These are phyloP conservation scores for Calypte anna DNA, from an alignment of 2,113 vertebrate genomes.

Conservation along the genomic window DNA sequence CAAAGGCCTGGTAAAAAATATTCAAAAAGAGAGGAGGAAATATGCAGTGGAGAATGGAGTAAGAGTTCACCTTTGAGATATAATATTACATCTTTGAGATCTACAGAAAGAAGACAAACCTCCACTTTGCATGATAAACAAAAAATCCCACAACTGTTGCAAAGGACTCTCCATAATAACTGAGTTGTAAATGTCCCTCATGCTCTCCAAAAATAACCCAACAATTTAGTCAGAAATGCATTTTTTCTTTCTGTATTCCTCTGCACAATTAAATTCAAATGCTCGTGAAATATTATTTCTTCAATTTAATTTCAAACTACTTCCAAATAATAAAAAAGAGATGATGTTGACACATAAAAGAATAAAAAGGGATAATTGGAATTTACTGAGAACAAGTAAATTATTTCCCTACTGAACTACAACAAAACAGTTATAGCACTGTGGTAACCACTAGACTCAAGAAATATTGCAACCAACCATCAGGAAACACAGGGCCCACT, in stretches of 20 bases:
- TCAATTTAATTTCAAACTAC: background rate
- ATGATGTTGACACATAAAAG: background rate
- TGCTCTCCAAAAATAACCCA: background rate
- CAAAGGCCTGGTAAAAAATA: background rate
- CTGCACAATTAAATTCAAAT: background rate
- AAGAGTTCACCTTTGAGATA: background rate
- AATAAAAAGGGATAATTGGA: background rate
- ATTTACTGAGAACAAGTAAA: background rate
- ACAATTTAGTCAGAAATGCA: background rate
- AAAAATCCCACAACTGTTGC: background rate
- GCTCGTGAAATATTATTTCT: background rate
- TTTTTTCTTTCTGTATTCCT: background rate
- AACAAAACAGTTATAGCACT: constrained; percentile 4
- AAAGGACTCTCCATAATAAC: background rate
- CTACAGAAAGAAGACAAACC: background rate
- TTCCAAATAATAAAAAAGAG: background rate
- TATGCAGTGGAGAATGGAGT: background rate
- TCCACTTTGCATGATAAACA: background rate
- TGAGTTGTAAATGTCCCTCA: background rate
- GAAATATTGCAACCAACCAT: background rate
- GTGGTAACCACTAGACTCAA: background rate
- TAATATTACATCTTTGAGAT: background rate
- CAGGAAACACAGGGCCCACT: background rate
- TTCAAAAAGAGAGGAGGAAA: background rate
- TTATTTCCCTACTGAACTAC: background rate